Base-by-base conservation (phyloP, 2,888 invertebrate species). In the Vesta saturnalis region DNA sequence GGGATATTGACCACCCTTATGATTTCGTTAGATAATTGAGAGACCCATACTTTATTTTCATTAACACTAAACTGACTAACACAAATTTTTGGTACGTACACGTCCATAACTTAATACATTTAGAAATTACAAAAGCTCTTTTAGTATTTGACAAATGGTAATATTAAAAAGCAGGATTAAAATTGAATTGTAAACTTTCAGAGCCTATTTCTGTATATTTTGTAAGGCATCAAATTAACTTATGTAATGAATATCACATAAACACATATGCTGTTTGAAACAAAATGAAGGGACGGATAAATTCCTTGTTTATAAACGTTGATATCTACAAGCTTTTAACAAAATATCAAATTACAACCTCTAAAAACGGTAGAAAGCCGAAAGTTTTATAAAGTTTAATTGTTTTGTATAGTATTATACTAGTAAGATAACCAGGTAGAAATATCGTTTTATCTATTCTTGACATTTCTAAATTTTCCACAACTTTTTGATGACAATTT, bases 301-400 rank as follows among this genome's bases (percentile, higher is more conserved):
- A 64, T 60, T 63, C 67, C 46, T 39, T 62, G 62, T 61, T 60
- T 52, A 22, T 63, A 63, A 68, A 68, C 60, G 64, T 60, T 47
- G 47, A 68, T 56, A 56, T 64, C 60, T 55, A 68, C 64, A 68
- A 57, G 60, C 68, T 68, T 68, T 68, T 68, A 68, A 68, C 64
- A 68, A 64, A 68, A 47, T 68, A 64, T 68, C 68, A 54, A 52
- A 64, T 68, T 68, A 63, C 68, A 23, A 30, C 21, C 15, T 18
- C 46, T 52, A 15, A 43, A 64, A 63, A 66, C 60, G 57, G 67
- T 64, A 60, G 60, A 64, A 56, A 43, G 21, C 49, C 46, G 64
- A 64, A 57, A 60, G 64, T 68, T 64, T 52, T 64, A 63, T 63
- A 47, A 52, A 60, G 49, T 66, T 65, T 66, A 54, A 61, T 64